phyloP scores from a whole-genome alignment of 2,797 vertebrate genomes.

The Coracias cyanogaster region DNA sequence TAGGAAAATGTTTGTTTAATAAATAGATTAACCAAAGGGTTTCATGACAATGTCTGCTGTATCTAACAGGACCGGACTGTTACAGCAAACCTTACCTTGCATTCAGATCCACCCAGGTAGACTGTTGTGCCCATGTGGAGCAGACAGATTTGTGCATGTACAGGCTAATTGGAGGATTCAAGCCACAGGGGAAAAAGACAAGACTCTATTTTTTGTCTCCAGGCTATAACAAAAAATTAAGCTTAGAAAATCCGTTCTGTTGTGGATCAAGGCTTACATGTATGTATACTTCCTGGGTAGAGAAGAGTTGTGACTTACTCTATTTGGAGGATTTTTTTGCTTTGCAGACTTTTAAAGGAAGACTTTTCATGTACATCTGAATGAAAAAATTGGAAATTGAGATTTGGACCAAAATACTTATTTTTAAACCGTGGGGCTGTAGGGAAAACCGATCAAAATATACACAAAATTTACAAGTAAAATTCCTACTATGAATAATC shows the following conservation, averaged over 20 bases:
- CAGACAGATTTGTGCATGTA: neutral
- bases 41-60: neutral
- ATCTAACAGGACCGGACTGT: neutral
- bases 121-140: neutral
- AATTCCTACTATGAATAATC: neutral
- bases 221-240: neutral
- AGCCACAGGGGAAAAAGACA: neutral
- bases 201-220: neutral
- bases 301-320: neutral
- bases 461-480: neutral
- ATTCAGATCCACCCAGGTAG: neutral
- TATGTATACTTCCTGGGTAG: neutral
- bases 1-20: conserved; percentile 34
- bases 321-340: neutral
- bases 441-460: neutral
- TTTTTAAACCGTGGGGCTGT: neutral
- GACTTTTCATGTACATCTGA: neutral
- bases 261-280: neutral
- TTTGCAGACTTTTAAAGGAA: neutral
- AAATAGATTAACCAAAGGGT: conserved; percentile 20
- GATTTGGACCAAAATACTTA: neutral
- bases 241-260: neutral
- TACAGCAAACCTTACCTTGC: neutral
- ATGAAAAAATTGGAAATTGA: neutral
- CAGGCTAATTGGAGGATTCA: neutral